Conservation (phyloP, 2,888 invertebrate genomes). For the Himalopsyche anomala region DNA sequence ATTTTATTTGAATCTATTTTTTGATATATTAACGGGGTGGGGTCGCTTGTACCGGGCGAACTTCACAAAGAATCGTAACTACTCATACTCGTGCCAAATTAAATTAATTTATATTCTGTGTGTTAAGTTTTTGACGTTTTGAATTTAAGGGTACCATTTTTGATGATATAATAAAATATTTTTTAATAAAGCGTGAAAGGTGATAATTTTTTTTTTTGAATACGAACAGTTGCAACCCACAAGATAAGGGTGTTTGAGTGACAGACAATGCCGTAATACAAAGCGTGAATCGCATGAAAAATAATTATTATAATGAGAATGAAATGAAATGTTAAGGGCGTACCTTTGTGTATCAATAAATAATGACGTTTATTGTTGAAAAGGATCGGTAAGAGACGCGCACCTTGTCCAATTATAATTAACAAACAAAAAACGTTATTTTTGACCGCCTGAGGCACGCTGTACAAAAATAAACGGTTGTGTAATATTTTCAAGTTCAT, state of each 20-base stretch:
- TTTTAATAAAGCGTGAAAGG: constrained; percentile 31
- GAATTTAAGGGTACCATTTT: not conserved
- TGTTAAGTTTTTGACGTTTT: not conserved
- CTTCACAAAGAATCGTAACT: no score
- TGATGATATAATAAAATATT: constrained; percentile 25
- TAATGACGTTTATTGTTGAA: constrained; percentile 40
- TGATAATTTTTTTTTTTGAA: constrained; percentile 35
- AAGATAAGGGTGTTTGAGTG: constrained; percentile 32
- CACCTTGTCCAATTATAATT: constrained; percentile 43
- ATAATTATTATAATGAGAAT: constrained; percentile 42
- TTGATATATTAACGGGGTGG: no score
- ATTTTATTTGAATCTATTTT: no score
- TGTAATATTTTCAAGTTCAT: no score
- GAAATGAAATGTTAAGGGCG: constrained; percentile 42
- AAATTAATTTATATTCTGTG: no score
- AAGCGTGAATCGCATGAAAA: constrained; percentile 37
- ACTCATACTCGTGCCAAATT: no score
- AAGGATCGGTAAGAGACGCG: constrained; percentile 40
- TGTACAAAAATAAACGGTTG: not conserved
- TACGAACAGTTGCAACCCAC: constrained; percentile 39
- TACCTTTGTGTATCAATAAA: constrained; percentile 38
- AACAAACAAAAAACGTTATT: constrained; percentile 41
- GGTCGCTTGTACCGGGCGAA: no score
- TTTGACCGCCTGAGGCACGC: constrained; percentile 21
- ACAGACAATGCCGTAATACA: constrained; percentile 35